Percentiles rank a stretch among this genome's conserved stretches.
Evolutionary conservation across 1,140 invertebrate species (phyloP).

Genomic region (Cotesia glomerata): DNA sequence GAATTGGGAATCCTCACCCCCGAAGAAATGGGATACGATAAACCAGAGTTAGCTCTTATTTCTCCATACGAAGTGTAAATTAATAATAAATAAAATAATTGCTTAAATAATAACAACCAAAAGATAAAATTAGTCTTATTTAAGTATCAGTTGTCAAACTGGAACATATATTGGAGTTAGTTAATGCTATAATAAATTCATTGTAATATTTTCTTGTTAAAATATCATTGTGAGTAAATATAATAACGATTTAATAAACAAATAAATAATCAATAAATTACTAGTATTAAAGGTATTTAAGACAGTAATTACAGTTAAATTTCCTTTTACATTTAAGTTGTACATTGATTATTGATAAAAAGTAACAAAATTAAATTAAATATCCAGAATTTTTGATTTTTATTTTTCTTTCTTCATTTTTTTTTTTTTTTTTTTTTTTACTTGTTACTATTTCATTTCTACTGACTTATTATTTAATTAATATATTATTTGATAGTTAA

Average conservation of each 20-base stretch:
- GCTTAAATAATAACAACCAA: not conserved
- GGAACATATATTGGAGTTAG: not conserved
- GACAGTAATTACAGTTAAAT: not conserved
- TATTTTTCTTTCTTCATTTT: not conserved
- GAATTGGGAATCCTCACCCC: conserved; percentile 94
- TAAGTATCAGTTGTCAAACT: not conserved
- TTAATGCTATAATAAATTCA: not conserved
- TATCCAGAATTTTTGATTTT: not conserved
- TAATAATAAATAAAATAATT: not conserved
- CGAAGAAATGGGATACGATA: conserved; percentile 96
- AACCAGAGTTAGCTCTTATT: conserved; percentile 89
- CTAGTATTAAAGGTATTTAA: not conserved
- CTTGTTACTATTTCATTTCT: conserved; percentile 11
- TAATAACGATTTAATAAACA: not conserved
- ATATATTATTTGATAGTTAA: no score
- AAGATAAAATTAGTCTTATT: conserved; percentile 9
- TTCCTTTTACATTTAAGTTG: conserved; percentile 1
- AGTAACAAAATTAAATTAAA: not conserved
- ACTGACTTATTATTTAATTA: conserved; percentile 19
- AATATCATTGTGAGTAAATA: not conserved
- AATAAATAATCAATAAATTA: not conserved
- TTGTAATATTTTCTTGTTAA: not conserved
- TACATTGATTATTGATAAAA: conserved; percentile 5
- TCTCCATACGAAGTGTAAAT: conserved; percentile 72
- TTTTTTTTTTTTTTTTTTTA: not conserved